These are phyloP conservation scores for Parthenolecanium corni DNA, from an alignment of 2,888 invertebrate genomes.

Conservation along the genomic window DNA sequence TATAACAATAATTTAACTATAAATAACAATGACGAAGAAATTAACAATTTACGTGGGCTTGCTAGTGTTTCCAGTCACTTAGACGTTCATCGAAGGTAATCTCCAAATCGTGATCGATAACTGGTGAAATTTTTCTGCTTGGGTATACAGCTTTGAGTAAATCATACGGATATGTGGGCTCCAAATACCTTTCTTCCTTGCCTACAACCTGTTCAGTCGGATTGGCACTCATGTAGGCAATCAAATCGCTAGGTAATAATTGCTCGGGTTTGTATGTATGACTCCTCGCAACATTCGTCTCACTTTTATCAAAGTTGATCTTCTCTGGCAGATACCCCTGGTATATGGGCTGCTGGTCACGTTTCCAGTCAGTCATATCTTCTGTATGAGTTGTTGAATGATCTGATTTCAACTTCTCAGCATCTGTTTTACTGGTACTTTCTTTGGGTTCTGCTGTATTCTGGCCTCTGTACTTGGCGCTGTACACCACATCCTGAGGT, in stretches of 20 bases:
- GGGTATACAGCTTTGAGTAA: not conserved
- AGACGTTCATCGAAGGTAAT: slow-evolving; percentile 2
- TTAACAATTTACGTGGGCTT: not conserved
- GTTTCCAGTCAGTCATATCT: not conserved
- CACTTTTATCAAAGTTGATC: not conserved
- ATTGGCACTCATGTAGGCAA: slow-evolving; percentile 19
- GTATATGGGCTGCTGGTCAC: not conserved
- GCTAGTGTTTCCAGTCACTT: not conserved
- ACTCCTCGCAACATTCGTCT: not conserved
- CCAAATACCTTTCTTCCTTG: slow-evolving; percentile 6
- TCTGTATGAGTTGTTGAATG: not conserved
- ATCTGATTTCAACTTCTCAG: not conserved
- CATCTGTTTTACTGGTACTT: not conserved
- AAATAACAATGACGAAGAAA: no score
- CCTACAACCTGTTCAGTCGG: slow-evolving; percentile 11
- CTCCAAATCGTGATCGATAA: slow-evolving; percentile 7
- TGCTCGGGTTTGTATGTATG: not conserved
- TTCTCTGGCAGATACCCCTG: not conserved
- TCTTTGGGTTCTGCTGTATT: not conserved
- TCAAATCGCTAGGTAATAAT: slow-evolving; percentile 5
- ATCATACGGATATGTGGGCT: not conserved
- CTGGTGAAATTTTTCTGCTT: not conserved
- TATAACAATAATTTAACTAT: no score
- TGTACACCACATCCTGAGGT: not conserved
- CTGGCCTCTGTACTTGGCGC: slow-evolving; percentile 2